Evolutionary conservation across 2,797 vertebrate species (phyloP), one percentile per base, ranked within the genome.

Genomic region (Lemur catta): DNA sequence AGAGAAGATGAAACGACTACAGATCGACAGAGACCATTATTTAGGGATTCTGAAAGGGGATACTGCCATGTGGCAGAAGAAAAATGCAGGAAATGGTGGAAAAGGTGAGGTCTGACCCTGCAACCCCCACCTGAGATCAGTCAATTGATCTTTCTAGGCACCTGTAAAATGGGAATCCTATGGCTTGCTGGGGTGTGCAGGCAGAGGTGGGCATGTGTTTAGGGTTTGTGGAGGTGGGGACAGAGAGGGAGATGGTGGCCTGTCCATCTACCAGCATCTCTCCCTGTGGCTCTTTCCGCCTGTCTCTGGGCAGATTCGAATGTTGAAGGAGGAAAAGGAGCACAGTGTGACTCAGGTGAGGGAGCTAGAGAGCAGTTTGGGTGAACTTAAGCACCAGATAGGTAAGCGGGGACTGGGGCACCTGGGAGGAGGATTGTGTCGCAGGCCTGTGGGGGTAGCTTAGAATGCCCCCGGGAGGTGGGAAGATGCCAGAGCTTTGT

Each of bases 11-110:
- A 97, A 98, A 22, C 99, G 99, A 91, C 99, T 99, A 41, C 99
- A 98, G 97, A 97, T 98, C 6, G 99, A 99, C 97, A 99, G 99
- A 94, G 99, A 99, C 97, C 98, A 98, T 98, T 99, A 99, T 1
- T 99, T 98, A 2, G 98, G 98, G 81, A 99, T 99, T 95, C 98
- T 99, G 97, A 99, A 99, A 97, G 99, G 99, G 81, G 99, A 99
- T 59, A 99, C 98, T 0, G 98, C 97, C 6, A 26, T 99, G n/a
- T 99, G 99, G 99, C 99, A 99, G 97, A 99, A 99, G 97, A 99
- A 99, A 99, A 93, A 99, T 99, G 0, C 99, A 99, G 84, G 99
- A 99, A 97, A 98, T 99, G 88, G 98, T 99, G 4, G 98, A 99
- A 93, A 99, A 99, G 99, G 99, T 99, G 96, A 98, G 79, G 33